Evolutionary conservation across 2,797 vertebrate species (phyloP).

Genomic region (Sparus aurata): DNA sequence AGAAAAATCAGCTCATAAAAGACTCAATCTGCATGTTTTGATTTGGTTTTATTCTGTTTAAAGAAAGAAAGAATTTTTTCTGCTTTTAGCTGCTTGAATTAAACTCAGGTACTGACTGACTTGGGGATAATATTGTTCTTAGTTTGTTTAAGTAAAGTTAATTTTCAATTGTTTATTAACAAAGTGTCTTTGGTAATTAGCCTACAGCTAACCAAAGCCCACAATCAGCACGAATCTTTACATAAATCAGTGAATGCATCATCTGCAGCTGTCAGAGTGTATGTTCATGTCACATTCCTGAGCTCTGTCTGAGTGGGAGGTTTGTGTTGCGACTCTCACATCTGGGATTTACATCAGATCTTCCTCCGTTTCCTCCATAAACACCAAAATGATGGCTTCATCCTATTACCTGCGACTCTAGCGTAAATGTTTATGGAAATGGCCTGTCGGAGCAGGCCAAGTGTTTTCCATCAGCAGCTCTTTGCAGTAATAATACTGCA

Average conservation of each 20-base stretch:
- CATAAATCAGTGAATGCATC: conserved; percentile 1
- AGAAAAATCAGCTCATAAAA: conserved; percentile 5
- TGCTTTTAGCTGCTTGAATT: background rate
- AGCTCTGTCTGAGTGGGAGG: conserved; percentile 15
- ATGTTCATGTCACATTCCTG: conserved; percentile 33
- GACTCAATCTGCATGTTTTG: background rate
- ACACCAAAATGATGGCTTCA: conserved; percentile 53
- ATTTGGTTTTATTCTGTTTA: background rate
- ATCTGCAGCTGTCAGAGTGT: conserved; percentile 1
- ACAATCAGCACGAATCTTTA: background rate
- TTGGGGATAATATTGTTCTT: background rate
- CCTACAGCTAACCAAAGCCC: background rate
- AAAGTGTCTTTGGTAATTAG: background rate
- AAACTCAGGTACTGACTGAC: background rate
- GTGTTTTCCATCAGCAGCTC: conserved; percentile 74
- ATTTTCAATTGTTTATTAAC: background rate
- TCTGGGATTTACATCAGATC: conserved; percentile 56
- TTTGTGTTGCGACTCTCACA: conserved; percentile 1
- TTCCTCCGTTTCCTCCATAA: conserved; percentile 51
- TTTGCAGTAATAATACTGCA: conserved; percentile 68
- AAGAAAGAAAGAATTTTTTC: background rate
- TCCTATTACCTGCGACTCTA: conserved; percentile 55
- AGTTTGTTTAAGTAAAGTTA: background rate
- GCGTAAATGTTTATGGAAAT: conserved; percentile 77
- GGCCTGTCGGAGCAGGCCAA: conserved; percentile 63